phyloP scores from a whole-genome alignment of 2,113 vertebrate species.

The Neotoma lepida region DNA sequence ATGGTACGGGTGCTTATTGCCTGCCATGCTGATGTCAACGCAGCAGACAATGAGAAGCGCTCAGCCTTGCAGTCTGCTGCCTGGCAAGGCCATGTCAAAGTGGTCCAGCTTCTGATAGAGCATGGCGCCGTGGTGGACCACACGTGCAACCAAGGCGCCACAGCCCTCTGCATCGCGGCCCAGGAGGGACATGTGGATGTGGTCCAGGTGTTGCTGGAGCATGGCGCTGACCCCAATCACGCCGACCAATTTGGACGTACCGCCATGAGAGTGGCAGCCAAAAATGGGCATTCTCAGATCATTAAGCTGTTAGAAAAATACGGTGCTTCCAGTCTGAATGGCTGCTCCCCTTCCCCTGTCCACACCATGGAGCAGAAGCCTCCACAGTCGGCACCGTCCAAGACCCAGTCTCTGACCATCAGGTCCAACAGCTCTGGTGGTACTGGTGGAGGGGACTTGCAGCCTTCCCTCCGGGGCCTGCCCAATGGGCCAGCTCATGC shows the following conservation, averaged over 20 bases:
- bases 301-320: slow-evolving; percentile 97
- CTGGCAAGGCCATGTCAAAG: slow-evolving; percentile 96
- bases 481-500: slow-evolving; percentile 94
- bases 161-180: slow-evolving; percentile 96
- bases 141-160: slow-evolving; percentile 97
- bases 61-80: slow-evolving; percentile 97
- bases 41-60: slow-evolving; percentile 95
- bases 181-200: slow-evolving; percentile 98
- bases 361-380: slow-evolving; percentile 97
- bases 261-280: slow-evolving; percentile 97
- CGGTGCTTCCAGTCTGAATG: slow-evolving; percentile 93
- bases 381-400: slow-evolving; percentile 88
- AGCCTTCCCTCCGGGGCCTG: slow-evolving; percentile 90
- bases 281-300: slow-evolving; percentile 95
- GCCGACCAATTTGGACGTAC: slow-evolving; percentile 98
- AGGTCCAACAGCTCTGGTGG: slow-evolving; percentile 98
- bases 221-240: slow-evolving; percentile 96
- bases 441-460: slow-evolving; percentile 92
- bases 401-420: slow-evolving; percentile 94
- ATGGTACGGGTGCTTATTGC: slow-evolving; percentile 96
- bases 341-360: slow-evolving; percentile 95
- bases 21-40: slow-evolving; percentile 93
- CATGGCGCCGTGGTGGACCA: slow-evolving; percentile 94
- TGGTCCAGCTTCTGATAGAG: slow-evolving; percentile 95
- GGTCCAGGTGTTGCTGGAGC: slow-evolving; percentile 94